A percentile compares a stretch with the other conserved stretches of the same genome.
Evolutionary conservation across 2,888 invertebrate species (phyloP).

Genomic region (Tenthredo amoena): DNA sequence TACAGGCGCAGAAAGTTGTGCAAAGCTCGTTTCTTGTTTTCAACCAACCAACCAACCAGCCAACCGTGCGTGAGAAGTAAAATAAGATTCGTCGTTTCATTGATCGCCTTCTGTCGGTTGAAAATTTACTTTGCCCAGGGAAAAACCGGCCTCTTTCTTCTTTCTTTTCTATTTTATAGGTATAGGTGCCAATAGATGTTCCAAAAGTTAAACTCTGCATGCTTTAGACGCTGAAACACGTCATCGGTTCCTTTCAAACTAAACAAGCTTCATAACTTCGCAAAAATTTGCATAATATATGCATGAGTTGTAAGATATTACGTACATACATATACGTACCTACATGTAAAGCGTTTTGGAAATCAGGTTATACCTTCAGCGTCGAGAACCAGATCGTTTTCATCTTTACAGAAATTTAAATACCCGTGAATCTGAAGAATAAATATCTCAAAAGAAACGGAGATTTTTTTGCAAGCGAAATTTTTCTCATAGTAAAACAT

Average conservation of each 20-base stretch:
- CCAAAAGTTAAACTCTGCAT: background rate
- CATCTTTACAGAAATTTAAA: background rate
- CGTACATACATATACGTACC: background rate
- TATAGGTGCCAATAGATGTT: background rate
- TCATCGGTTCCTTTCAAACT: background rate
- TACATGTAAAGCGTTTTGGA: background rate
- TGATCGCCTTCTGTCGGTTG: constrained; percentile 17
- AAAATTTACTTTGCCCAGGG: constrained; percentile 12
- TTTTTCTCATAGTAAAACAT: background rate
- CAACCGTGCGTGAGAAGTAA: constrained; percentile 32
- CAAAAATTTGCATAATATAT: background rate
- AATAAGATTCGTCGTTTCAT: constrained; percentile 36
- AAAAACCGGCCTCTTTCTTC: background rate
- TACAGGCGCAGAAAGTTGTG: constrained; percentile 23
- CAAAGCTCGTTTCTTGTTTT: constrained; percentile 28
- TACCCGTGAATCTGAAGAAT: background rate
- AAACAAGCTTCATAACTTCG: background rate
- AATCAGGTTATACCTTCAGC: background rate
- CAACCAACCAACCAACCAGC: constrained; percentile 26
- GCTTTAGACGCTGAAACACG: background rate
- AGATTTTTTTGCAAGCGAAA: background rate
- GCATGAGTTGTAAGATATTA: background rate
- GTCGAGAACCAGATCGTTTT: background rate
- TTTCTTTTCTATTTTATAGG: background rate
- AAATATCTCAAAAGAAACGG: background rate